Evolutionary conservation across 2,797 vertebrate species (phyloP), one percentile per base, ranked within the genome.

Genomic region (Apogon talboti): DNA sequence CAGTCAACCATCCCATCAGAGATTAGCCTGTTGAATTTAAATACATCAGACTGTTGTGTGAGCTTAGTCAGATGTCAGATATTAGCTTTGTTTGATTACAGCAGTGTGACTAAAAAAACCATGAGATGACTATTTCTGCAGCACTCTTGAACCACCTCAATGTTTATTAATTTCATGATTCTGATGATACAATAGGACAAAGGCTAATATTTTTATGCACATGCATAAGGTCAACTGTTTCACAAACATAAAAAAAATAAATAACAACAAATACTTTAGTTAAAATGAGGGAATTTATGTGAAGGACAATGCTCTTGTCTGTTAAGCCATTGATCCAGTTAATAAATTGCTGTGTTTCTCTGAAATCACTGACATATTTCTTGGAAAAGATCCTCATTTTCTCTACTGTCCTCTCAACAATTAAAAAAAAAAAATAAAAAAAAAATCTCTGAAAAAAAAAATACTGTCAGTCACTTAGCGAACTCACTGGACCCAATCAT

Each of bases 1-100:
- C 84, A 90, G 83, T 92, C 90, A 89, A 30, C 72, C 42, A 24
- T 74, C 72, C 60, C 59, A 49, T 74, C 81, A 73, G 87, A 74
- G 83, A 86, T 90, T 88, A 91, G 85, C 78, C 68, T 66, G 72
- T 68, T 83, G 80, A 84, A 83, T 87, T 89, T 89, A 91, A 91
- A 91, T 91, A 88, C 80, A 87, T 75, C 74, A 61, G 58, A 69
- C 74, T 72, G 61, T 49, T 38, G 43, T 61, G 55, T 69, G 74
- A 71, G 77, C 80, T 81, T 76, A 72, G 67, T 79, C 83, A 81
- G 35, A 76, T 50, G 30, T 82, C 76, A 66, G 58, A 63, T 49
- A 72, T 42, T 18, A 68, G 47, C 63, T 45, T 24, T 46, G 11
- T 77, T 66, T 77, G 49, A 65, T 78, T 74, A 57, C 24, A 68